Base-by-base conservation (phyloP, 2,888 invertebrate species). In the Ophion ellenae region DNA sequence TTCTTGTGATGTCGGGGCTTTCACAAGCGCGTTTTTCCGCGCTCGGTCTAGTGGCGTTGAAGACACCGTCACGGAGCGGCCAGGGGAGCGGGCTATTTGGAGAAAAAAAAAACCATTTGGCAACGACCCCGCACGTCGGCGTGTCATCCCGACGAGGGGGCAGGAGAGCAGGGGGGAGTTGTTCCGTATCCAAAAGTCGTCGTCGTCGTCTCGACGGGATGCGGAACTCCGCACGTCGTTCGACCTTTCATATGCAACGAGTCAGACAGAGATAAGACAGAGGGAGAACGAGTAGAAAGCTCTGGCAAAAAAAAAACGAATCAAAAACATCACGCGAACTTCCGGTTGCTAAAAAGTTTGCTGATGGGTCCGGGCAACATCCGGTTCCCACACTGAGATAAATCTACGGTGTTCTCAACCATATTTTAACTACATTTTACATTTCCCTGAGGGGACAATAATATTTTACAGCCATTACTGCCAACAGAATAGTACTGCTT, bases 31-130 rank as follows among this genome's bases (percentile, higher is more conserved):
- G 11, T 28, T 47, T 20, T 20, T 40, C 7, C 36, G 14, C 74
- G 36, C 24, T n/a, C 32, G 45, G 20, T 40, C 45, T 11, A 10
- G 70, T 24, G 76, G 32, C 59, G 32, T 57, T 20, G 20, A 66
- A 32, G 76, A 61, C 71, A 73, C 36, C 24, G 59, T 47, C 57
- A 70, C 75, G 57, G 74, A 57, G n/a, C 59, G 64, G 64, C 74
- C 32, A 64, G 45, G 45, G 45, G 9, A 6, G 9, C 6, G 45
- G 11, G 45, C 45, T 45, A 9, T 45, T 45, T 11, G 45, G 11
- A 45, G 11, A 45, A 9, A 45, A 11, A 45, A 45, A 83, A 83
- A 86, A 86, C 81, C 75, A 81, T 70, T 86, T 81, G 86, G 83
- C 86, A 83, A 74, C 75, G 80, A 76, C 59, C 61, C 74, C 67